Evolutionary conservation across 2,113 vertebrate species (phyloP), one percentile per base, ranked within the genome.

Genomic region (Rhinoderma darwinii): DNA sequence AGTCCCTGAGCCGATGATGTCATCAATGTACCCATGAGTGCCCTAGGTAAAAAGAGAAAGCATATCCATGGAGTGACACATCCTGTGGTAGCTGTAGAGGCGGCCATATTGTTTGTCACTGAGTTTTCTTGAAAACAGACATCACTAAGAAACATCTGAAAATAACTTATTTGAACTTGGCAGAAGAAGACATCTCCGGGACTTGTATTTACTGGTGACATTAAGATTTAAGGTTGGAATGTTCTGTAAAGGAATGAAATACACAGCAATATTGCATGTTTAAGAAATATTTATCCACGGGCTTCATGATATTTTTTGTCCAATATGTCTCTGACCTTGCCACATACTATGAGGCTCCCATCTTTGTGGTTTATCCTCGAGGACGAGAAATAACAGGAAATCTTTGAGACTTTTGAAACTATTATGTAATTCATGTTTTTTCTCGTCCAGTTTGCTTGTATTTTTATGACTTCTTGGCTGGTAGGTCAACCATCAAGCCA

Each of bases 391-490:
- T 22, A 59, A 85, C 76, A 79, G 76, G 76, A 72, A 80, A 50
- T 56, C 56, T 77, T 77, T 70, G 84, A 79, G 75, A 79, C 74
- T 84, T 50, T 79, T 44, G 75, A 68, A 86, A 51, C 43, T 56
- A 68, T 80, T 86, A 86, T 86, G 84, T 80, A 70, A 86, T 80
- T 72, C 84, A 80, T 79, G 47, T 80, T 80, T 79, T 72, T 86
- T 75, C 30, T 59, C 63, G 47, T 80, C 51, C 50, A 86, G 47
- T 86, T 82, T 86, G 84, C 76, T 82, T 73, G 37, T 74, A n/a
- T 87, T 87, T 86, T 87, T 82, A 87, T 82, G 86, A 87, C 78
- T 87, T 50, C 51, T 82, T 87, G 86, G 86, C 86, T 87, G 86
- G 86, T 82, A 87, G 78, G 77, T 87, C 79, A 82, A 79, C 86